These are phyloP conservation scores for Poecilia wingei DNA, from an alignment of 2,797 vertebrate genomes.

Conservation along the genomic window DNA sequence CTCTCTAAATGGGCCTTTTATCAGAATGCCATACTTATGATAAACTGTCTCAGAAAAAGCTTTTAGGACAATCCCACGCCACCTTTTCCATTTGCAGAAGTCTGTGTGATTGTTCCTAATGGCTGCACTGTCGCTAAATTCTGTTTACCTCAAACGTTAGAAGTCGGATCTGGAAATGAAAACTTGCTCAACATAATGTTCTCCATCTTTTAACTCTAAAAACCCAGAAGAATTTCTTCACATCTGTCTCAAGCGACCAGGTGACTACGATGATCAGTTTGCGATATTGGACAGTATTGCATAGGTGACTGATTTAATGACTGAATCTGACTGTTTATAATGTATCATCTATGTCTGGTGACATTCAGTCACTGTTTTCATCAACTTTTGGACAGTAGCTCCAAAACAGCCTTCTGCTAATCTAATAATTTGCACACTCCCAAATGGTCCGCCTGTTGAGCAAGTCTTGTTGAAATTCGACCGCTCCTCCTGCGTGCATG, in stretches of 20 bases:
- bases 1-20: neutral
- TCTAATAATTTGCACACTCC: neutral
- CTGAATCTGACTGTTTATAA: neutral
- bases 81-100: constrained; percentile 1
- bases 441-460: neutral
- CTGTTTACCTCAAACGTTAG: neutral
- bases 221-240: neutral
- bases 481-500: constrained; percentile 26
- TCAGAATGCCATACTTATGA: neutral
- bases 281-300: neutral
- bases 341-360: neutral
- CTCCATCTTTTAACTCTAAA: neutral
- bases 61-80: neutral
- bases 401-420: neutral
- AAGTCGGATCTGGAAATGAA: neutral
- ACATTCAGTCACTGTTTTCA: neutral
- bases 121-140: neutral
- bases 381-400: neutral
- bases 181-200: neutral
- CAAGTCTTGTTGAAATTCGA: neutral
- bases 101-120: neutral
- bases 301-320: neutral
- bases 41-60: neutral
- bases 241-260: neutral
- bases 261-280: neutral